These are phyloP conservation scores for Drosophila paracracens DNA, from an alignment of 2,888 invertebrate species.

Conservation along the genomic window DNA sequence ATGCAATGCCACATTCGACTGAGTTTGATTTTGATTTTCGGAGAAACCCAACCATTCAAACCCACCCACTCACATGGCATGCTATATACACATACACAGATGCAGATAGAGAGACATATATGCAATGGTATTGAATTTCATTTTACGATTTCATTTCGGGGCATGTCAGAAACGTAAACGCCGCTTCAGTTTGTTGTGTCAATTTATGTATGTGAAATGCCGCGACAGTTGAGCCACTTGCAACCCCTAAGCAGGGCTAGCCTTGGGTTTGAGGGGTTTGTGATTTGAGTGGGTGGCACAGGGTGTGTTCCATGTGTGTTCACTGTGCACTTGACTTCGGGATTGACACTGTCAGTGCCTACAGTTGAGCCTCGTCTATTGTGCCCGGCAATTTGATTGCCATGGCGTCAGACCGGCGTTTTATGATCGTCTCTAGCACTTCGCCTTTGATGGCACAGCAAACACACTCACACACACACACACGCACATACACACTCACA, in stretches of 20 bases:
- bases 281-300: not conserved
- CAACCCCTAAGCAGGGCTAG: constrained; percentile 50
- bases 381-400: constrained; percentile 49
- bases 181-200: constrained; percentile 63
- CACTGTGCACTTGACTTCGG: constrained; percentile 51
- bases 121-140: constrained; percentile 63
- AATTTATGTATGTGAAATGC: constrained; percentile 64
- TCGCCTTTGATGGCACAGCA: constrained; percentile 38
- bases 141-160: constrained; percentile 63
- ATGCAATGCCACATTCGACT: constrained; percentile 40
- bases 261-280: not conserved
- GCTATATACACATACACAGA: not conserved
- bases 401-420: constrained; percentile 37
- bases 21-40: constrained; percentile 36
- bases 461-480: constrained; percentile 7
- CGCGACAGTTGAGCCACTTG: constrained; percentile 49
- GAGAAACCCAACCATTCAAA: constrained; percentile 7
- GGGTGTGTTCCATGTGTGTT: constrained; percentile 25
- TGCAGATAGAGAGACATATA: not conserved
- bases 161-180: constrained; percentile 58
- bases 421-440: constrained; percentile 53
- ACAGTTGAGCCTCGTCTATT: constrained; percentile 49
- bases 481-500: not conserved
- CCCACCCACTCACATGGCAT: not conserved
- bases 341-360: constrained; percentile 49